Base-by-base conservation (phyloP, 2,797 vertebrate genomes). In the Delichon dasypus region DNA sequence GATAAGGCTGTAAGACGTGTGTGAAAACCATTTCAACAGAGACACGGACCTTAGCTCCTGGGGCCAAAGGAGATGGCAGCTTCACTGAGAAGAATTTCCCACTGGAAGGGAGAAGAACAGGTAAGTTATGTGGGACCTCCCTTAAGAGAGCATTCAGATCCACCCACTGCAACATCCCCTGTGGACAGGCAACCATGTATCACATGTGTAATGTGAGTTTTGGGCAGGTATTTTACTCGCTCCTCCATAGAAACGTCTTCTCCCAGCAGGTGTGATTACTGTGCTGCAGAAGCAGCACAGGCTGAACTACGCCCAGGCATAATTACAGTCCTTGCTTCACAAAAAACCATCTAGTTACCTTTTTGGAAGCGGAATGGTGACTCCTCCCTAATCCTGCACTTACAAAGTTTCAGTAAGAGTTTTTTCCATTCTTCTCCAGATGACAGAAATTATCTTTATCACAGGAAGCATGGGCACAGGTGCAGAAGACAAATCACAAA, bases 1-100 rank as follows among this genome's bases (percentile, higher is more conserved):
- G 99, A 95, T 99, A 99, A 0, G 99, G 99, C 94, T 98, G 98
- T 89, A 99, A 98, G 79, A 99, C 98, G 0, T 99, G 99, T 0
- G 99, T 99, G 60, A 98, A 98, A 30, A 99, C 98, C 17, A 98
- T 98, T 96, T 99, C 99, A 62, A 99, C 97, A 64, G 98, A 98
- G 3, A 98, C 97, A n/a, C 98, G 98, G 80, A 99, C 94, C 97
- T 98, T 99, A 94, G 97, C 97, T 10, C 99, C 99, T 2, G 98
- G 97, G 58, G 98, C 98, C 88, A 99, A 97, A 67, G 98, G 97
- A 58, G 98, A 98, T 5, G 98, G 98, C 82, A 99, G 97, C 96
- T 98, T 98, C 74, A 99, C 99, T 2, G 98, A 98, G 96, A 98
- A 99, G 94, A 99, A 99, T 25, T 97, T 98, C 36, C 99, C 99